Percentiles rank a stretch among this genome's conserved stretches.
phyloP scores from a whole-genome alignment of 2,113 vertebrate species.

The Aptenodytes forsteri region DNA sequence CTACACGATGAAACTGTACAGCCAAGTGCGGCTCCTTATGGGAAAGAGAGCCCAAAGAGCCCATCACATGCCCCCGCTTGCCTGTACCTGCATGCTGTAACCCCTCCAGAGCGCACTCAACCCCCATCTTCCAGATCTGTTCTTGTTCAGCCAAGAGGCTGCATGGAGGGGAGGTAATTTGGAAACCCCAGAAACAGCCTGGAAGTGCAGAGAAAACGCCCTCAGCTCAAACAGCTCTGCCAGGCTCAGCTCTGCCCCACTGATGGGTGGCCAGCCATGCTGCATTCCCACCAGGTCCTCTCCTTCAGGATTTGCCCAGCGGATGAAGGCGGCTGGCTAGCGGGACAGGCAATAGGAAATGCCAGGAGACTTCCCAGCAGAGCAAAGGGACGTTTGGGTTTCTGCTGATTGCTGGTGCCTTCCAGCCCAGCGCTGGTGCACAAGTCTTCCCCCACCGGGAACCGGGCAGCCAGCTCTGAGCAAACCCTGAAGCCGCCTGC shows the following conservation, averaged over 20 bases:
- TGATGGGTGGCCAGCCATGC: fast-evolving
- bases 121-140: neutral
- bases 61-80: neutral
- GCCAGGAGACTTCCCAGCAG: neutral
- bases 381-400: neutral
- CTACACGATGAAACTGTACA: neutral
- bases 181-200: neutral
- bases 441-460: neutral
- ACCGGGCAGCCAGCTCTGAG: neutral
- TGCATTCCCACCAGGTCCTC: neutral
- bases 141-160: neutral
- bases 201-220: neutral
- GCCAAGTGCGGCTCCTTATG: neutral
- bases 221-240: neutral
- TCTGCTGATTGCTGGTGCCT: neutral
- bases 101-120: neutral
- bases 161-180: neutral
- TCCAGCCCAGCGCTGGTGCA: neutral
- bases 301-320: neutral
- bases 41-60: neutral
- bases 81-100: neutral
- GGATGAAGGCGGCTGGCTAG: fast-evolving
- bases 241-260: neutral
- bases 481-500: neutral
- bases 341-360: neutral